Conservation (phyloP, 2,888 invertebrate genomes). For the Drosophila borealis region DNA sequence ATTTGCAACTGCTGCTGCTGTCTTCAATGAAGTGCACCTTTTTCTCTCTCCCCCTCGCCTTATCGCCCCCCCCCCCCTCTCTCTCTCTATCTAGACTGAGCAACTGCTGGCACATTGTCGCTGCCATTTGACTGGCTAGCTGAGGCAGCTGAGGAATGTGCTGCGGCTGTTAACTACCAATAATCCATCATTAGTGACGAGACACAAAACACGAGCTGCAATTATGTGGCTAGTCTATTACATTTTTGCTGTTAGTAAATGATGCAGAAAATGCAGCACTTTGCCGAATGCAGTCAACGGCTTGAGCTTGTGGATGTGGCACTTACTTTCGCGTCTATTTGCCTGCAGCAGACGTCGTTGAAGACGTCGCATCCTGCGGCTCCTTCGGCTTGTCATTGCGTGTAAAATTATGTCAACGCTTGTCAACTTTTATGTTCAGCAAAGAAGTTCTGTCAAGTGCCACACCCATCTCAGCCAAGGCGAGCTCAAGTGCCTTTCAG, state of each 20-base stretch:
- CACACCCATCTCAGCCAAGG: neutral
- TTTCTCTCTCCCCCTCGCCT: neutral
- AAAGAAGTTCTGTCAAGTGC: constrained; percentile 62
- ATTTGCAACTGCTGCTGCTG: constrained; percentile 9
- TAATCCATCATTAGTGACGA: constrained; percentile 70
- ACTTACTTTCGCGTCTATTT: constrained; percentile 64
- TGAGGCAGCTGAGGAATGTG: neutral
- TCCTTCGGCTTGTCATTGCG: constrained; percentile 71
- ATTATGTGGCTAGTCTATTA: constrained; percentile 72
- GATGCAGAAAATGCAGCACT: constrained; percentile 71
- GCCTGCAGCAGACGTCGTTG: constrained; percentile 34
- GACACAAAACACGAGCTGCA: constrained; percentile 50
- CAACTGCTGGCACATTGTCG: constrained; percentile 1
- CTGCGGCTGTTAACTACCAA: constrained; percentile 3
- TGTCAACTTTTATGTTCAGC: constrained; percentile 71
- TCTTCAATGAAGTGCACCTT: constrained; percentile 14
- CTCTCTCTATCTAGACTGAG: neutral
- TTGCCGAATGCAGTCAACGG: constrained; percentile 22
- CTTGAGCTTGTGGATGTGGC: constrained; percentile 20
- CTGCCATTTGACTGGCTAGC: constrained; percentile 10
- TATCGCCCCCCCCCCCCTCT: neutral
- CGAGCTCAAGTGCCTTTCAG: constrained; percentile 65
- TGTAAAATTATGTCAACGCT: constrained; percentile 80
- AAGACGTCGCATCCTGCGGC: constrained; percentile 57
- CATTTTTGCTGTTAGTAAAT: constrained; percentile 61